Evolutionary conservation across 2,797 vertebrate genomes (phyloP).

Genomic region (Manis javanica): DNA sequence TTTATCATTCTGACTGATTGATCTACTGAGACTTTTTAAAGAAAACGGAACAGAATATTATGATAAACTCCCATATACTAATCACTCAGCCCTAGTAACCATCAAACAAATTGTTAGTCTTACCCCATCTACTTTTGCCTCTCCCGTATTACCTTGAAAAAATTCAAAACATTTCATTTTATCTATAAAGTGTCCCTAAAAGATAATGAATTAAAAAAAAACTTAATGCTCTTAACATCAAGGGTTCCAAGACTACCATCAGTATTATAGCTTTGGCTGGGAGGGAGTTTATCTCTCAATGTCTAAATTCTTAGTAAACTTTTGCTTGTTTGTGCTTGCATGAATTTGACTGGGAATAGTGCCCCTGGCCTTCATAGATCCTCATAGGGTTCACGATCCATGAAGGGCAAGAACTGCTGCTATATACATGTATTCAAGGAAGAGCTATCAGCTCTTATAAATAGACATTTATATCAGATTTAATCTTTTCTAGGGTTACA

Average conservation of each 20-base stretch:
- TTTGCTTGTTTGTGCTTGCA: not conserved
- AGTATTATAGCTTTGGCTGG: not conserved
- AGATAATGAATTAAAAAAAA: not conserved
- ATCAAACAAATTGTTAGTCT: not conserved
- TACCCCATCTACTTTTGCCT: not conserved
- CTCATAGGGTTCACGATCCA: not conserved
- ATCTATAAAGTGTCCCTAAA: constrained; percentile 40
- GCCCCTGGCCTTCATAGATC: not conserved
- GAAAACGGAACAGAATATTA: not conserved
- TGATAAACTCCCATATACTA: not conserved
- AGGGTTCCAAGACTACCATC: not conserved
- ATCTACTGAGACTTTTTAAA: constrained; percentile 15
- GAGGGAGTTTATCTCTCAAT: not conserved
- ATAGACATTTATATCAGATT: constrained; percentile 8
- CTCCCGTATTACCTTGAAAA: not conserved
- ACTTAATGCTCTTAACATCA: not conserved
- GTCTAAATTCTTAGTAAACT: not conserved
- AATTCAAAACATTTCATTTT: not conserved
- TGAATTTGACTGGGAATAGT: not conserved
- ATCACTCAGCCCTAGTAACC: not conserved
- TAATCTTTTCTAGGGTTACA: constrained; percentile 92
- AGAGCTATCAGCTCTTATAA: not conserved
- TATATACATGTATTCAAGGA: not conserved
- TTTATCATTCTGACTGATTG: not conserved
- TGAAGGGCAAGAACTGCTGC: not conserved